Conservation (phyloP, 2,888 invertebrate species). For the Dione vanillae region DNA sequence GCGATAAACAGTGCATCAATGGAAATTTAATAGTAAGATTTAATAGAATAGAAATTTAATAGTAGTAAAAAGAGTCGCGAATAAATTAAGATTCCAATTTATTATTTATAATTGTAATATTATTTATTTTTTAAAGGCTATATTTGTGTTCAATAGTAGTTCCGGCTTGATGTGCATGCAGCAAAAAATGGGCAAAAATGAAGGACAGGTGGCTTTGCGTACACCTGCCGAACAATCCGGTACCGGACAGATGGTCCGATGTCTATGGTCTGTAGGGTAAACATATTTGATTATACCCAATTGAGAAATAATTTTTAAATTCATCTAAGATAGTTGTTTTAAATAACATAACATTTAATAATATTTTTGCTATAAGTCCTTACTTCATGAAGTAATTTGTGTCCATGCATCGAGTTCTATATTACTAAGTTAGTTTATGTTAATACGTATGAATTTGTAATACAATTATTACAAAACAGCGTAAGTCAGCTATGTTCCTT, state of each 20-base stretch:
- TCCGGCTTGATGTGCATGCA: conserved; percentile 52
- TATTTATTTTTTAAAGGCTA: conserved; percentile 8
- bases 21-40: no score
- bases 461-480: no score
- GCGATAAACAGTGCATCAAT: conserved; percentile 32
- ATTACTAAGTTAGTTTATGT: no score
- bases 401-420: no score
- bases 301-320: conserved; percentile 27
- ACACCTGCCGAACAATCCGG: conserved; percentile 64
- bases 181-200: conserved; percentile 62
- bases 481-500: no score
- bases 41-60: no score
- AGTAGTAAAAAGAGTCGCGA: neutral
- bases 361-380: no score
- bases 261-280: conserved; percentile 29
- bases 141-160: conserved; percentile 42
- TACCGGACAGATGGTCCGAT: conserved; percentile 62
- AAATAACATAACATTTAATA: no score
- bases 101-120: neutral
- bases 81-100: no score
- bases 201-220: conserved; percentile 69
- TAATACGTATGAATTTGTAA: no score
- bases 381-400: no score
- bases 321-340: no score
- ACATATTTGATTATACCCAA: conserved; percentile 28